Conservation (phyloP, 1,140 invertebrate genomes). For the Aphelenchoides fujianensis region DNA sequence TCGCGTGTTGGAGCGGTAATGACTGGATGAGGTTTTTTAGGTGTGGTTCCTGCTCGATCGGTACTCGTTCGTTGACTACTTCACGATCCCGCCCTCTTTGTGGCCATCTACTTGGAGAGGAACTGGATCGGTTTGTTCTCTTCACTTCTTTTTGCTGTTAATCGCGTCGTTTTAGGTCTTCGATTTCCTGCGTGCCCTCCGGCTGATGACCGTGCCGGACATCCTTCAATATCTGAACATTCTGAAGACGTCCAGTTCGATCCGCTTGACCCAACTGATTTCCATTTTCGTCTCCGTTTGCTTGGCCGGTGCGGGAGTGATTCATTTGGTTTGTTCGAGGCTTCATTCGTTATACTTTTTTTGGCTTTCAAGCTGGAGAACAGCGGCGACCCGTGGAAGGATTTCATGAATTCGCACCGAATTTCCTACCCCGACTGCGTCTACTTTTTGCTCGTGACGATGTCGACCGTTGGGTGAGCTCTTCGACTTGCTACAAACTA, state of each 20-base stretch:
- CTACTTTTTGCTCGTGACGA: slow-evolving; percentile 89
- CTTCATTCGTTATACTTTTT: too few relatives aligned
- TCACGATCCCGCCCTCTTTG: slow-evolving; percentile 99
- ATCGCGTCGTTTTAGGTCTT: slow-evolving; percentile 76
- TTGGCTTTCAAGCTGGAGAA: slow-evolving; percentile 97
- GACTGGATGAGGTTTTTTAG: too few relatives aligned
- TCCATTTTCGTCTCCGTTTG: slow-evolving; percentile 57
- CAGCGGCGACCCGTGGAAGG: slow-evolving; percentile 86
- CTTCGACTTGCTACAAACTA: not conserved
- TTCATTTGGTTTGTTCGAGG: slow-evolving; percentile 52
- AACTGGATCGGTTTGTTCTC: slow-evolving; percentile 92
- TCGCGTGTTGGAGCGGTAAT: too few relatives aligned
- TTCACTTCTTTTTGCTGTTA: too few relatives aligned
- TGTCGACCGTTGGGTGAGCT: slow-evolving; percentile 86
- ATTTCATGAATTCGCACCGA: slow-evolving; percentile 86
- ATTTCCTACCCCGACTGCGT: slow-evolving; percentile 97
- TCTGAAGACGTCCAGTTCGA: slow-evolving; percentile 95
- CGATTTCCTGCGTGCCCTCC: slow-evolving; percentile 96
- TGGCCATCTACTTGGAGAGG: slow-evolving; percentile 98
- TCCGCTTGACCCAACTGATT: slow-evolving; percentile 92
- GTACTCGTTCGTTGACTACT: slow-evolving; percentile 99
- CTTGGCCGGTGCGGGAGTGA: slow-evolving; percentile 56
- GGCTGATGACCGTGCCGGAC: slow-evolving; percentile 98
- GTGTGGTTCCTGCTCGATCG: slow-evolving; percentile 99
- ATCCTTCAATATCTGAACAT: slow-evolving; percentile 99